Percentiles rank a stretch among this genome's conserved stretches.
phyloP scores from a whole-genome alignment of 1,140 invertebrate species.

The Coelopa frigida region DNA sequence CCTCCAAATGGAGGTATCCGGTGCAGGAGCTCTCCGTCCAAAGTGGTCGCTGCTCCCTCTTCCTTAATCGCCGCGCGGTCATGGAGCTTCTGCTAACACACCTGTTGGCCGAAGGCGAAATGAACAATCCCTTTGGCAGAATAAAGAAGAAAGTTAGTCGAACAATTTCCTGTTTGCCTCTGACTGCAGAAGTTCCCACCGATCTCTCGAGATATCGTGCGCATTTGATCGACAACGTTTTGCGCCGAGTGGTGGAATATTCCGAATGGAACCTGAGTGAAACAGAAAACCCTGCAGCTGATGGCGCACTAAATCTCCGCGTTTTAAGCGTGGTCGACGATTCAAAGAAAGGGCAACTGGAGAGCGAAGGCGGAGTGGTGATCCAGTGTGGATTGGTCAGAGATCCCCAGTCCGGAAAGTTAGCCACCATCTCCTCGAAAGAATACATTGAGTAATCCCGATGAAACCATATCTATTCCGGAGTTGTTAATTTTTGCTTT shows the following conservation, averaged over 20 bases:
- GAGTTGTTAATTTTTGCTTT: background rate
- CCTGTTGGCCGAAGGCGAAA: too few species aligned
- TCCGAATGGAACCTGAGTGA: conserved; percentile 17
- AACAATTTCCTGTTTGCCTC: too few species aligned
- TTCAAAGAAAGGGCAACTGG: conserved; percentile 24
- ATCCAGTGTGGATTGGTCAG: conserved; percentile 12
- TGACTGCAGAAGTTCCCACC: background rate
- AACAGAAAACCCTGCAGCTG: background rate
- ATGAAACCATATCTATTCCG: background rate
- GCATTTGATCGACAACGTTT: conserved; percentile 14
- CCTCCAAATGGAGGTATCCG: conserved; percentile 5
- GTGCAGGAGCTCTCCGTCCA: conserved; percentile 2
- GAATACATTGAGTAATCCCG: conserved; percentile 15
- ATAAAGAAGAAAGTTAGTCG: too few species aligned
- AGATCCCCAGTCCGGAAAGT: conserved; percentile 25
- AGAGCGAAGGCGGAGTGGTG: conserved; percentile 7
- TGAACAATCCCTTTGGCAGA: too few species aligned
- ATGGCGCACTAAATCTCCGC: background rate
- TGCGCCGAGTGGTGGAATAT: conserved; percentile 20
- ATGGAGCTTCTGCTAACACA: conserved; percentile 6
- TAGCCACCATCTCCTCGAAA: conserved; percentile 7
- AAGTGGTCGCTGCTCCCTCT: conserved; percentile 7
- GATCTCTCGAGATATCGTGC: conserved; percentile 20
- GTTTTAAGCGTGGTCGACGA: conserved; percentile 7
- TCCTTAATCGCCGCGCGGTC: background rate